These are phyloP conservation scores for Stomatorhinus ivindoensis DNA, from an alignment of 2,113 vertebrate species.

Conservation along the genomic window DNA sequence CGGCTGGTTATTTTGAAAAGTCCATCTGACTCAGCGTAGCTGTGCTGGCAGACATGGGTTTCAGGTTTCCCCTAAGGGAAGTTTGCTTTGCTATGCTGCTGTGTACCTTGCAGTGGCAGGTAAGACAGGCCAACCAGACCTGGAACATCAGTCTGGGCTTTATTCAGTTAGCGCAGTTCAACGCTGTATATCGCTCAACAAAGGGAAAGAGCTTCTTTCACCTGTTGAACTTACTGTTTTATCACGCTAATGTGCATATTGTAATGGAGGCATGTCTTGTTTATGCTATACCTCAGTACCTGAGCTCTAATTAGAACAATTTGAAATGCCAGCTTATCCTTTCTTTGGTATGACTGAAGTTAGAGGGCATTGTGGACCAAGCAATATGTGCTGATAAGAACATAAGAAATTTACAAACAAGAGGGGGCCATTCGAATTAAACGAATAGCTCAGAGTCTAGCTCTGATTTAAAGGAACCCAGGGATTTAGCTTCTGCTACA, in stretches of 20 bases:
- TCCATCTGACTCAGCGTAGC: background rate
- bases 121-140: background rate
- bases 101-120: background rate
- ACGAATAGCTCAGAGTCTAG: no score
- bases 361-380: background rate
- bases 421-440: no score
- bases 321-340: background rate
- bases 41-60: background rate
- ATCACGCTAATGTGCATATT: background rate
- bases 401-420: no score
- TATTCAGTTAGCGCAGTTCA: background rate
- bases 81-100: background rate
- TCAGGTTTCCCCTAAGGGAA: background rate
- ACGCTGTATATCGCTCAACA: background rate
- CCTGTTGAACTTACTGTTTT: background rate
- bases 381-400: background rate
- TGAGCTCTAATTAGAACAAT: background rate
- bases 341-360: background rate
- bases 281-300: background rate
- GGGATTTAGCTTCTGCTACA: no score
- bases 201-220: background rate
- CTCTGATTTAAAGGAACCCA: no score
- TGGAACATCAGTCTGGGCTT: background rate
- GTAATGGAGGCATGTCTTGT: background rate
- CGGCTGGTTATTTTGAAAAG: background rate